These are phyloP conservation scores for Danio aesculapii DNA, from an alignment of 2,797 vertebrate genomes.

Conservation along the genomic window DNA sequence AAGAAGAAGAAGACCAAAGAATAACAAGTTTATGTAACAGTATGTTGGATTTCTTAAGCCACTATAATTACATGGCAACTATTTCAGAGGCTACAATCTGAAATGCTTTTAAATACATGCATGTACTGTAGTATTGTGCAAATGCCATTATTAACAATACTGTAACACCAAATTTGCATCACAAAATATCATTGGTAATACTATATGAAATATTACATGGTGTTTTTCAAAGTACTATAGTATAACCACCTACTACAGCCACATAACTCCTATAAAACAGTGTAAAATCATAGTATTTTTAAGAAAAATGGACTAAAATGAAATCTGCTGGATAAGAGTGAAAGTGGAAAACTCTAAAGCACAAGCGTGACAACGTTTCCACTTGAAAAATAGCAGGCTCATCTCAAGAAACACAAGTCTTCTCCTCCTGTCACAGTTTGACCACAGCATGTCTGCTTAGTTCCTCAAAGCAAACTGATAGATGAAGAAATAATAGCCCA, in stretches of 20 bases:
- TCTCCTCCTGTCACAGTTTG: not conserved
- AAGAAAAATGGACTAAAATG: not conserved
- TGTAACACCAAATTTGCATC: no score
- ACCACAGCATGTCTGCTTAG: slow-evolving; percentile 7
- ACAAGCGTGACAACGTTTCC: no score
- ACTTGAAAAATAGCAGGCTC: not conserved
- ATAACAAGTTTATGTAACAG: no score
- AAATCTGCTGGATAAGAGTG: no score
- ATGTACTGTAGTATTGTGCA: no score
- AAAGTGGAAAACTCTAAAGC: no score
- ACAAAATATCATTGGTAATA: not conserved
- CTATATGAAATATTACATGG: not conserved
- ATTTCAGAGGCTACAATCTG: no score
- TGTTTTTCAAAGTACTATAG: not conserved
- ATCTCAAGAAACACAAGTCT: not conserved
- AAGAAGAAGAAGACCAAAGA: no score
- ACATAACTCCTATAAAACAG: not conserved
- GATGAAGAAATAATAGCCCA: slow-evolving; percentile 13
- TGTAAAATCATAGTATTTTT: not conserved
- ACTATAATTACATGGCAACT: no score
- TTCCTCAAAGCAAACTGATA: slow-evolving; percentile 12
- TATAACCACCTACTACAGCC: not conserved
- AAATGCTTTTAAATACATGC: no score
- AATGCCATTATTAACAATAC: no score
- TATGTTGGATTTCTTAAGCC: no score